Conservation (phyloP, 2,888 invertebrate genomes). For the Drosophila mettleri region DNA sequence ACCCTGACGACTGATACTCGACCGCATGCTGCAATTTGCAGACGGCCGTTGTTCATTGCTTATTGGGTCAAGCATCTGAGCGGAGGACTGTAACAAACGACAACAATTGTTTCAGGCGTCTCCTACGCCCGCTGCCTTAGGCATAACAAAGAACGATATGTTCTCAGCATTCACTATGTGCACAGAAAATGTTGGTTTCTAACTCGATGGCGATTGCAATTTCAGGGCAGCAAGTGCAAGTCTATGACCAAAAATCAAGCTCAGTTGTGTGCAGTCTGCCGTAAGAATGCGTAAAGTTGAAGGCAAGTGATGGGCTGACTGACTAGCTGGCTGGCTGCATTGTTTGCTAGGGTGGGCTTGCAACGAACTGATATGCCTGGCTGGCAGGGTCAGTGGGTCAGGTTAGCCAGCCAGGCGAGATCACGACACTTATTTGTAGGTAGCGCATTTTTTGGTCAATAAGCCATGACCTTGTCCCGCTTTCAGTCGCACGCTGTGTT, state of each 20-base stretch:
- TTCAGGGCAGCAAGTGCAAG: constrained; percentile 11
- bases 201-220: constrained; percentile 11
- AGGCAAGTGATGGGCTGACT: constrained; percentile 6
- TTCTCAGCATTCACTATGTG: constrained; percentile 30
- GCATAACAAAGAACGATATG: constrained; percentile 12
- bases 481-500: constrained; percentile 18
- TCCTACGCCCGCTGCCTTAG: constrained; percentile 18
- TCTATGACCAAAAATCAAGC: constrained; percentile 62
- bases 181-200: not conserved
- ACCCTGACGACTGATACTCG: not conserved
- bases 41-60: constrained; percentile 49
- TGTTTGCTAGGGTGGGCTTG: constrained; percentile 30
- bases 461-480: constrained; percentile 63
- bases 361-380: constrained; percentile 9
- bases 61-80: constrained; percentile 70
- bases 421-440: constrained; percentile 45
- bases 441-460: constrained; percentile 62
- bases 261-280: constrained; percentile 64
- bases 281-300: constrained; percentile 24
- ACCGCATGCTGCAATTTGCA: constrained; percentile 11
- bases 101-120: constrained; percentile 66
- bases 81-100: constrained; percentile 60
- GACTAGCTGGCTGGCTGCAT: constrained; percentile 27
- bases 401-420: constrained; percentile 5
- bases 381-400: constrained; percentile 37